Conservation (phyloP, 2,113 vertebrate species). For the Motacilla alba region DNA sequence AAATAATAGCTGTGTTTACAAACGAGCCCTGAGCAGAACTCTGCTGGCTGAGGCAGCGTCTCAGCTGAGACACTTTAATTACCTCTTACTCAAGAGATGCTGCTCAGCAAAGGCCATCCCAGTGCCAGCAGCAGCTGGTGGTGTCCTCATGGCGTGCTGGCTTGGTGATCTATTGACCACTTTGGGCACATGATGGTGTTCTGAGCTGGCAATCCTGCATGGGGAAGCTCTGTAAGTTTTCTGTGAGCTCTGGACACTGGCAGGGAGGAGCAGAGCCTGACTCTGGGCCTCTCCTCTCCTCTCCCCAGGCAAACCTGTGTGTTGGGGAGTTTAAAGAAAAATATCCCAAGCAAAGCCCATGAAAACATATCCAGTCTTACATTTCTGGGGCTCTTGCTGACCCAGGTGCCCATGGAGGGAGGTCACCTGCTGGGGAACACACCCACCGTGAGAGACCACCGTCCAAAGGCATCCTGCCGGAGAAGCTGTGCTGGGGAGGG, state of each 20-base stretch:
- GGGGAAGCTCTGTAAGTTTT: neutral
- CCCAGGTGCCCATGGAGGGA: too few relatives aligned
- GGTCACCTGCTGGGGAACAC: neutral
- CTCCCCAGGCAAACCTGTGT: accelerated
- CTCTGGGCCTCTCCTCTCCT: neutral
- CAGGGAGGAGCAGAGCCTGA: neutral
- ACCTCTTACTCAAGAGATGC: neutral
- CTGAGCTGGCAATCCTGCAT: neutral
- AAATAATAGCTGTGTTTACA: conserved; percentile 29
- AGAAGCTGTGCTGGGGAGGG: neutral
- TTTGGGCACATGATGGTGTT: neutral
- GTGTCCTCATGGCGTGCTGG: neutral
- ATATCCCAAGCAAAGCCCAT: neutral
- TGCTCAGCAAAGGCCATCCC: neutral
- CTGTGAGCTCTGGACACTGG: neutral
- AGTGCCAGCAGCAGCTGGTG: neutral
- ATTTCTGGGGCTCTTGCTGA: too few relatives aligned
- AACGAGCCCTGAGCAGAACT: neutral
- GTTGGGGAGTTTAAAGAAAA: neutral
- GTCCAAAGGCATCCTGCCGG: neutral
- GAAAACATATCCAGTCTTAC: neutral
- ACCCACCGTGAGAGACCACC: neutral
- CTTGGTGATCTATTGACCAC: neutral
- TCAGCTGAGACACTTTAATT: neutral
- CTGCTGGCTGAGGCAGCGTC: neutral